A percentile compares a stretch with the other conserved stretches of the same genome.
Evolutionary conservation across 23 tunicate genomes (phyloP).

Genomic region (Oikopleura vanhoeffeni): DNA sequence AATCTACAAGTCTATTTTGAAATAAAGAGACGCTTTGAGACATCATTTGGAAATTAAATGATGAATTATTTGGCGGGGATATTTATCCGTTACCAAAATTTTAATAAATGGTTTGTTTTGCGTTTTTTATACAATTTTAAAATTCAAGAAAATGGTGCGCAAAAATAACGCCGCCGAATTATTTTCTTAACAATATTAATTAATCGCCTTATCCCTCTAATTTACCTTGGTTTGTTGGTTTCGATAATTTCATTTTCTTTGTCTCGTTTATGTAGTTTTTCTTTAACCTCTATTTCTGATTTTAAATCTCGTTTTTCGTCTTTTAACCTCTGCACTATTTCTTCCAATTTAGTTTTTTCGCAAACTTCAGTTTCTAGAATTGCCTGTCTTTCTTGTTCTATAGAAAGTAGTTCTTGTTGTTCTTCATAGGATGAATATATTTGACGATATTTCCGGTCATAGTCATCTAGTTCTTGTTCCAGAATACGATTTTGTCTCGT

Average conservation of each 20-base stretch:
- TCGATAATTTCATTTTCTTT: background rate
- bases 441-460: slow-evolving; percentile 8
- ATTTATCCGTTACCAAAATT: too few species aligned
- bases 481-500: background rate
- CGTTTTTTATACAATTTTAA: too few species aligned
- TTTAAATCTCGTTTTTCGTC: slow-evolving; percentile 9
- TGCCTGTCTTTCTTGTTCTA: background rate
- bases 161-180: too few species aligned
- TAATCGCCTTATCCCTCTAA: too few species aligned
- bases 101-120: too few species aligned
- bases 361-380: background rate
- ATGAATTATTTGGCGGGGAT: too few species aligned
- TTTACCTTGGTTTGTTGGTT: background rate
- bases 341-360: background rate
- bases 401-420: background rate
- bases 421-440: background rate
- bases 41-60: too few species aligned
- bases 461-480: slow-evolving; percentile 6
- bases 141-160: too few species aligned
- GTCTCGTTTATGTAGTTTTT: background rate
- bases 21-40: too few species aligned
- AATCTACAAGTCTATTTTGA: too few species aligned
- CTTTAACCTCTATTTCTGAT: background rate
- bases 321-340: background rate
- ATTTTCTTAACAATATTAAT: too few species aligned